Evolutionary conservation across 1,140 invertebrate species (phyloP), one percentile per base, ranked within the genome.

Genomic region (Drosophila mayri): DNA sequence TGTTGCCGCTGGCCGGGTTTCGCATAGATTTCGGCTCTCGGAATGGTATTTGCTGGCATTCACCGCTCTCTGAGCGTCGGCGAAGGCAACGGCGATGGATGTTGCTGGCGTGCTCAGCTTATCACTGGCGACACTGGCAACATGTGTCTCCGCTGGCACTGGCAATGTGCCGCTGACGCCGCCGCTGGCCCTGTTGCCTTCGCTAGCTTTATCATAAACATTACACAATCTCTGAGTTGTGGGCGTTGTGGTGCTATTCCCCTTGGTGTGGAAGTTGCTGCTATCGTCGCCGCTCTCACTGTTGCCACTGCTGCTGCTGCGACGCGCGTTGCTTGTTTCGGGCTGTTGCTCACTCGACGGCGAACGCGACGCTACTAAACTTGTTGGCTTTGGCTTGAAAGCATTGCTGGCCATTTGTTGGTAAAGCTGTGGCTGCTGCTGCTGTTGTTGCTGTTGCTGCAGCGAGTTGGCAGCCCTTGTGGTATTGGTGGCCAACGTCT

Each of bases 311-410:
- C 12, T 46, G 59, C 41, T 60, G 59, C 35, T 47, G 83, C 73
- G 49, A 68, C 71, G 79, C 72, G 71, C 83, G 76, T 62, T 57
- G 64, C 67, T 84, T 76, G 68, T 55, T 57, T 68, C 68, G 83
- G 72, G 43, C 66, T 84, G 81, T 58, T 87, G 84, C 68, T 87
- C 84, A 88, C 84, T 70, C 84, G 67, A 84, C 85, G 82, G 81
- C 78, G 67, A 79, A 68, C 81, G 86, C 81, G 86, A 77, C 73
- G 82, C 72, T 86, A 90, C 85, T 90, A 79, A 90, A 86, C 87
- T 88, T 90, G 86, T 88, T 86, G 82, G 55, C 76, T 73, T 80
- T 81, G 82, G 79, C 85, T 90, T 85, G 66, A 79, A 81, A 88
- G 64, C 74, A 72, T 50, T 71, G 62, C 61, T 71, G 63, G 79